phyloP scores from a whole-genome alignment of 2,797 vertebrate species.

The Lateolabrax maculatus region DNA sequence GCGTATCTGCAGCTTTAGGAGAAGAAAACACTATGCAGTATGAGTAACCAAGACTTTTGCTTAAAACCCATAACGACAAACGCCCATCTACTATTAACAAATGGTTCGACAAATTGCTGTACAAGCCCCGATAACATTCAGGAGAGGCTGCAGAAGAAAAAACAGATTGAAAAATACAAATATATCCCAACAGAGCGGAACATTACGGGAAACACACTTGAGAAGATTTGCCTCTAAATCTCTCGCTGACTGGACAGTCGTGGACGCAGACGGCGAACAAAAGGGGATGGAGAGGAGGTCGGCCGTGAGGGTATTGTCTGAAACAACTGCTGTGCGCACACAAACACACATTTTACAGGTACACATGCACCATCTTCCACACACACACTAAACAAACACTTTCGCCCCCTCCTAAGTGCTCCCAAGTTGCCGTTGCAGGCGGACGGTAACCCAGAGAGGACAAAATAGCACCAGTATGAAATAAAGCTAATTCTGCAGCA shows the following conservation, averaged over 20 bases:
- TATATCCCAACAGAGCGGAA: conserved; percentile 49
- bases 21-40: conserved; percentile 48
- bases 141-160: conserved; percentile 55
- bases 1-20: conserved; percentile 49
- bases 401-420: conserved; percentile 45
- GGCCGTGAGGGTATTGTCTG: conserved; percentile 49
- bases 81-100: conserved; percentile 44
- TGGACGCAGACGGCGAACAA: conserved; percentile 13
- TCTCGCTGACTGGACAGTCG: conserved; percentile 40
- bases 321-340: conserved; percentile 60
- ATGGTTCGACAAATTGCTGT: conserved; percentile 46
- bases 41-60: conserved; percentile 46
- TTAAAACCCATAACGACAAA: conserved; percentile 55
- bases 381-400: conserved; percentile 47
- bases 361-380: too few relatives aligned
- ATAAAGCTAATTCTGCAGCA: conserved; percentile 81
- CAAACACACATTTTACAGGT: conserved; percentile 10
- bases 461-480: conserved; percentile 83
- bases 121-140: conserved; percentile 50
- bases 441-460: conserved; percentile 62
- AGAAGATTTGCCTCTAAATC: conserved; percentile 43
- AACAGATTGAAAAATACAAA: conserved; percentile 59
- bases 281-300: conserved; percentile 34
- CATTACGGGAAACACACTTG: conserved; percentile 46
- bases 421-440: conserved; percentile 59